Conservation (phyloP, 2,888 invertebrate species). For the Halictus quadricinctus region DNA sequence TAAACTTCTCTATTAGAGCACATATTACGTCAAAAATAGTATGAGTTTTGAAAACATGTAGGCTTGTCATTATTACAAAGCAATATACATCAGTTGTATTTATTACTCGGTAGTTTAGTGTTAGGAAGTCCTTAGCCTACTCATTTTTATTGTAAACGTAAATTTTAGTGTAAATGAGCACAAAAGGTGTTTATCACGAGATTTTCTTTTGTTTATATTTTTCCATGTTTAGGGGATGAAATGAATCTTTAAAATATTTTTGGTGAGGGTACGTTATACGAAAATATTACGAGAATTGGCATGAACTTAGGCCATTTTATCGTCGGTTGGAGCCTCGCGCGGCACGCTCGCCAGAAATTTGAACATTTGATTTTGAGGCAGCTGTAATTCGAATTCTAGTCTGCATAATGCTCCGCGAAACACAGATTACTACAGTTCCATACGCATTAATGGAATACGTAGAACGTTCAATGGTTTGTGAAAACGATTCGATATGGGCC, state of each 20-base stretch:
- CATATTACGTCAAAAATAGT: no score
- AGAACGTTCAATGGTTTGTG: neutral
- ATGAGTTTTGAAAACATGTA: no score
- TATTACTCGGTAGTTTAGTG: no score
- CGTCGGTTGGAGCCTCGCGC: neutral
- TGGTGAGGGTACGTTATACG: neutral
- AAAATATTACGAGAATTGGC: neutral
- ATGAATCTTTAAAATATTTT: neutral
- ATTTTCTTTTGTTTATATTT: no score
- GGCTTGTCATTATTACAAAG: no score
- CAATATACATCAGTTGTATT: no score
- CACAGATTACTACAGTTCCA: slow-evolving; percentile 24
- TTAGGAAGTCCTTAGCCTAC: no score
- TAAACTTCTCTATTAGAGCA: no score
- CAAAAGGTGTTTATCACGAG: no score
- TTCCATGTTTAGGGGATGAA: no score
- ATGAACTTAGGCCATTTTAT: neutral
- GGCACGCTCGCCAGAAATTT: neutral
- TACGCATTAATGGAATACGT: slow-evolving; percentile 13
- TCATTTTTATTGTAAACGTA: no score
- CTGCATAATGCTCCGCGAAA: neutral
- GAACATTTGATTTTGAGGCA: slow-evolving; percentile 11
- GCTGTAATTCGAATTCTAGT: slow-evolving; percentile 4
- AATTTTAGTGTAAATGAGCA: no score
- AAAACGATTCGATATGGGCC: neutral